Evolutionary conservation across 1,140 invertebrate species (phyloP), one percentile per base, ranked within the genome.

Genomic region (Uloborus diversus): DNA sequence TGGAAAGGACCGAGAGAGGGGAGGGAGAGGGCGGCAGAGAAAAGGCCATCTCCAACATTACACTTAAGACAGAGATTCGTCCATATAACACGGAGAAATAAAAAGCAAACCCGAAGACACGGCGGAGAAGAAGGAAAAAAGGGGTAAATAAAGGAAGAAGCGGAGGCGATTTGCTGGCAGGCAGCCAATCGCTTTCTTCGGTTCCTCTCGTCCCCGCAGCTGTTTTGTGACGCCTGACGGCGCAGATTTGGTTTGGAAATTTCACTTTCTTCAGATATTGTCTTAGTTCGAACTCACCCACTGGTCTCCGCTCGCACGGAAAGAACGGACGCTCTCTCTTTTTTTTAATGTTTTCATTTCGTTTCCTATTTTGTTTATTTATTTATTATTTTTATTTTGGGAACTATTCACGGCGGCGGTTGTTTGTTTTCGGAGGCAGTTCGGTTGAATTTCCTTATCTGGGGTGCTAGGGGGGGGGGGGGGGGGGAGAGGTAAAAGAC

Each of bases 211-310:
- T 61, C 56, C 59, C 73, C 57, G 73, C 73, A 78, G 61, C 73
- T 78, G 73, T 65, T 66, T 78, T 65, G 73, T 78, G 73, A 51
- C 73, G 73, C 73, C 73, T 78, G 47, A 66, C 30, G 66, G 73
- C 51, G 25, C 73, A 78, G 51, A 57, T 64, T 78, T 78, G 61
- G 73, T 65, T 66, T 78, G 61, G 73, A 66, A 78, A 66, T 65
- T 78, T 51, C 62, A 42, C 62, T 64, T 51, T 49, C 47, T 28
- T 47, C 59, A 53, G 42, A 61, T 69, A 79, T 79, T 79, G 76
- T 79, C 76, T 79, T 69, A 49, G 76, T 42, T 75, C 57, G 7
- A 56, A 42, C 37, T 42, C n/a, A n/a, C n/a, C n/a, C n/a, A n/a
- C n/a, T n/a, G n/a, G n/a, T n/a, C n/a, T n/a, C n/a, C n/a, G n/a